Conservation (phyloP, 64 coral and sea anemone species). For the Montipora foliosa region DNA sequence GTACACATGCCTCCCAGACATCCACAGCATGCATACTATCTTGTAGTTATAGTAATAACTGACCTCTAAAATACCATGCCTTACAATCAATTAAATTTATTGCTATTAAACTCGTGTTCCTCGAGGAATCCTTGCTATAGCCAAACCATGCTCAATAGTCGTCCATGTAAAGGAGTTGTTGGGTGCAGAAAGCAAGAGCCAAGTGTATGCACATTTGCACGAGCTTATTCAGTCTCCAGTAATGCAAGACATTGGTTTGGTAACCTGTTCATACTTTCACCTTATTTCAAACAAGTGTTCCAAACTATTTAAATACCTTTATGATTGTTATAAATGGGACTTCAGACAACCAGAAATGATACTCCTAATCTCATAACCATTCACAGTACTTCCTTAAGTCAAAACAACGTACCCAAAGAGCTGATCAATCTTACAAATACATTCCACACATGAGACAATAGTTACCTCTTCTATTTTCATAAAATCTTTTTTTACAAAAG, state of each 20-base stretch:
- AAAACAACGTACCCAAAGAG: not conserved
- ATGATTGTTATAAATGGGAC: not conserved
- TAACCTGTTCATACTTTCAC: not conserved
- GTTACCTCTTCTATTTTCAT: constrained; percentile 13
- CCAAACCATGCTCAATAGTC: constrained; percentile 54
- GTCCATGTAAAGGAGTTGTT: constrained; percentile 53
- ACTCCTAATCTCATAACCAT: not conserved
- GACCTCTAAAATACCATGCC: not conserved
- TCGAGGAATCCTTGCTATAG: constrained; percentile 52
- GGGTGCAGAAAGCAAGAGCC: constrained; percentile 50
- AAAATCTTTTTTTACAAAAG: too few relatives aligned
- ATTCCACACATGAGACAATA: not conserved
- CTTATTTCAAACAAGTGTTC: not conserved
- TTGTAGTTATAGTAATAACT: not conserved
- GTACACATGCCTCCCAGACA: constrained; percentile 8
- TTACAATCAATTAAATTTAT: not conserved
- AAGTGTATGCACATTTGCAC: constrained; percentile 63
- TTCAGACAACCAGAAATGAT: constrained; percentile 7
- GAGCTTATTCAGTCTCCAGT: not conserved
- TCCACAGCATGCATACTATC: constrained; percentile 1
- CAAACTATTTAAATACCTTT: not conserved
- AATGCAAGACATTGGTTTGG: not conserved
- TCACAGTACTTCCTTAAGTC: not conserved
- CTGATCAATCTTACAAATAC: not conserved
- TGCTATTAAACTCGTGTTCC: not conserved